phyloP scores from a whole-genome alignment of 1,140 invertebrate genomes.

The Bombus balteatus region DNA sequence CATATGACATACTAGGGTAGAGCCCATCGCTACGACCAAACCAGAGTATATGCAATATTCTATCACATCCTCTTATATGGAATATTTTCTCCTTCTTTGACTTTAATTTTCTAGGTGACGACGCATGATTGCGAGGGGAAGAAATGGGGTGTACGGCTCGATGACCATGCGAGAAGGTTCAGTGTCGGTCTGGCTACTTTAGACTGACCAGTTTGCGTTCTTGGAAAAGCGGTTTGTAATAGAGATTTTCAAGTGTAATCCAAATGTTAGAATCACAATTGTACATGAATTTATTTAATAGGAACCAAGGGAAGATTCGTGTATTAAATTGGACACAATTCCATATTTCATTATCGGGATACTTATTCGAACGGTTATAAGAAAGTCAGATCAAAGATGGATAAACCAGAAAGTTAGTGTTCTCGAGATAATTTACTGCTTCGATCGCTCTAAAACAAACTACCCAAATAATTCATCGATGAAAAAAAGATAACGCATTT shows the following conservation, averaged over 20 bases:
- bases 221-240: not conserved
- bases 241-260: not conserved
- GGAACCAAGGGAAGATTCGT: not conserved
- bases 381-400: not conserved
- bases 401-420: not conserved
- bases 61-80: conserved; percentile 2
- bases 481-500: too few species aligned
- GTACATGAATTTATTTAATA: not conserved
- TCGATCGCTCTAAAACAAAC: not conserved
- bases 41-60: too few species aligned
- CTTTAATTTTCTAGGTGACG: conserved; percentile 64
- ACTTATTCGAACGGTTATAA: not conserved
- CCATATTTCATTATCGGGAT: not conserved
- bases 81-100: not conserved
- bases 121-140: conserved; percentile 50
- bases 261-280: not conserved
- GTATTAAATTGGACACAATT: not conserved
- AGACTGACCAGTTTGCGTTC: too few species aligned
- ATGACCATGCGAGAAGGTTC: not conserved
- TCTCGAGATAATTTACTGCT: not conserved
- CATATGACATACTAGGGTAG: too few species aligned
- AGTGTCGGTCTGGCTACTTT: not conserved
- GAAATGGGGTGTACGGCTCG: conserved; percentile 35
- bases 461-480: not conserved
- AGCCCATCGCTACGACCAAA: too few species aligned